Percentiles rank a stretch among this genome's conserved stretches.
Evolutionary conservation across 1,140 invertebrate species (phyloP).

Genomic region (Diorhabda elongata): DNA sequence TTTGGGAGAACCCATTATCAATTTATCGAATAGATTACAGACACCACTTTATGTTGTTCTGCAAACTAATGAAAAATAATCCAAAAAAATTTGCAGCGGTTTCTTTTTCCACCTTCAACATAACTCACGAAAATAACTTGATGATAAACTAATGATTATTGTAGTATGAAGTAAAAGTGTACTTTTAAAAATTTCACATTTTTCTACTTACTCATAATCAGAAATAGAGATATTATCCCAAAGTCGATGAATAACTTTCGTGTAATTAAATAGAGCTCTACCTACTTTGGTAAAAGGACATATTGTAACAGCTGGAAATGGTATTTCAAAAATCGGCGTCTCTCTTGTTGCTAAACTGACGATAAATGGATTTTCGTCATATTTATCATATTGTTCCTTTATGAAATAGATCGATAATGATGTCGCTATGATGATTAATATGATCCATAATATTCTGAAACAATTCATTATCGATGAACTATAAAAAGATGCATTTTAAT

Average conservation of each 20-base stretch:
- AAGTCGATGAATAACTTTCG: not conserved
- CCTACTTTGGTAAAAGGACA: slow-evolving; percentile 47
- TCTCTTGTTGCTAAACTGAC: slow-evolving; percentile 52
- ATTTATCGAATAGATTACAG: too few relatives aligned
- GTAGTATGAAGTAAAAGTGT: too few relatives aligned
- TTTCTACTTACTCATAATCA: slow-evolving; percentile 6
- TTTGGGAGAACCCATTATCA: too few relatives aligned
- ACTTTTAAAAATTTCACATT: not conserved
- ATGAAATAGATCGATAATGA: slow-evolving; percentile 25
- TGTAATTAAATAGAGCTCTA: not conserved
- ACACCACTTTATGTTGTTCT: too few relatives aligned
- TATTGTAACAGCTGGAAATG: slow-evolving; percentile 54
- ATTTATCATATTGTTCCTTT: slow-evolving; percentile 49
- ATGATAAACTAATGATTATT: too few relatives aligned
- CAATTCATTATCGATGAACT: too few relatives aligned
- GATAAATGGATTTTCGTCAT: slow-evolving; percentile 53
- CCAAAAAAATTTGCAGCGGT: too few relatives aligned
- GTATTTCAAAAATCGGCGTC: slow-evolving; percentile 52
- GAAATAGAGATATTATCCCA: not conserved
- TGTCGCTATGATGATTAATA: slow-evolving; percentile 19
- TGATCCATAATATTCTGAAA: slow-evolving; percentile 31
- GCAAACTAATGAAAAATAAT: too few relatives aligned
- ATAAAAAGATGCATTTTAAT: too few relatives aligned
- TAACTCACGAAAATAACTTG: too few relatives aligned
- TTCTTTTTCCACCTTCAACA: too few relatives aligned